These are phyloP conservation scores for Ramphastos sulfuratus DNA, from an alignment of 2,113 vertebrate species.

Conservation along the genomic window DNA sequence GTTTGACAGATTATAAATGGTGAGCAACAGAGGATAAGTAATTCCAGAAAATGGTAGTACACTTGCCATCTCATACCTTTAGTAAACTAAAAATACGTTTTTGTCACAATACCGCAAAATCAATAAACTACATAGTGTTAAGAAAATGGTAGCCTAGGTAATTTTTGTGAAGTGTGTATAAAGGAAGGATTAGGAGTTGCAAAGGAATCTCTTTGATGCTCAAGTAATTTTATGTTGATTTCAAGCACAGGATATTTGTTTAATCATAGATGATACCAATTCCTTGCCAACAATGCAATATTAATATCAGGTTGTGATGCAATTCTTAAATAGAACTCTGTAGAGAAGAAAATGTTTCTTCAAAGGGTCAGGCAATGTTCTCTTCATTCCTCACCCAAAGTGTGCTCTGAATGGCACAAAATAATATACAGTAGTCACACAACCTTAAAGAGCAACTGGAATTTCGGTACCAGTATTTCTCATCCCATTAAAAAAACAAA, in stretches of 20 bases:
- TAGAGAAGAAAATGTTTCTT: not conserved
- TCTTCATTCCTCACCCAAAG: not conserved
- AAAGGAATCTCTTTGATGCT: not conserved
- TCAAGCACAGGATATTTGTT: not conserved
- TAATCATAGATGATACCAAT: not conserved
- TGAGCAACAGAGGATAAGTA: slow-evolving; percentile 71
- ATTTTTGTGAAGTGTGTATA: not conserved
- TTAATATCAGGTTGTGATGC: not conserved
- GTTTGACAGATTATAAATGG: slow-evolving; percentile 72
- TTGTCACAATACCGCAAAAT: slow-evolving; percentile 54
- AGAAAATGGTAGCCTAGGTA: not conserved
- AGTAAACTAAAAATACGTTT: slow-evolving; percentile 25
- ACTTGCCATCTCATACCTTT: slow-evolving; percentile 51
- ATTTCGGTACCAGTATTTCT: not conserved
- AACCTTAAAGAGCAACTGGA: not conserved
- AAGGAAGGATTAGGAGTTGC: slow-evolving; percentile 8
- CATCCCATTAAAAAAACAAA: not conserved
- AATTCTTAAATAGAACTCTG: not conserved
- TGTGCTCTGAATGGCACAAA: not conserved
- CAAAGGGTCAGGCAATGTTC: not conserved
- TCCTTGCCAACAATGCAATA: not conserved
- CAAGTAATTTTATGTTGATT: not conserved
- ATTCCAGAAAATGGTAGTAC: slow-evolving; percentile 67
- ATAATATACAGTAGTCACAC: not conserved
- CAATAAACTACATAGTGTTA: slow-evolving; percentile 27